Percentiles rank a stretch among this genome's conserved stretches.
Evolutionary conservation across 1,140 invertebrate genomes (phyloP).

Genomic region (Apis cerana): DNA sequence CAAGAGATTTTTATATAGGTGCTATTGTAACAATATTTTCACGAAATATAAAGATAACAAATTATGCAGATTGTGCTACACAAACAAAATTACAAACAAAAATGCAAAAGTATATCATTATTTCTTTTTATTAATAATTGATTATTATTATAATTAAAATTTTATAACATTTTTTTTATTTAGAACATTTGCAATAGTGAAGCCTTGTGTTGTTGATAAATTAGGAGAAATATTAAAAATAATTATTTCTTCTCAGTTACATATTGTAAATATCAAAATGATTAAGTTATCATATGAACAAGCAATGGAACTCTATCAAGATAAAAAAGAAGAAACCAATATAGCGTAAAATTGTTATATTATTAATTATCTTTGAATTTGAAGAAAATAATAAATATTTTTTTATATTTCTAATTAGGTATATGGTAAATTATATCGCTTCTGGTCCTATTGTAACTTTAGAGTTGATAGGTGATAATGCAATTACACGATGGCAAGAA

Average conservation of each 20-base stretch:
- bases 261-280: slow-evolving; percentile 89
- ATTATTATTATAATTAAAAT: background rate
- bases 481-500: slow-evolving; percentile 83
- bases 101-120: slow-evolving; percentile 83
- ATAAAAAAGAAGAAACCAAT: slow-evolving; percentile 81
- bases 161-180: slow-evolving; percentile 61
- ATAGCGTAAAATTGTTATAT: slow-evolving; percentile 82
- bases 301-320: slow-evolving; percentile 84
- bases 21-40: slow-evolving; percentile 89
- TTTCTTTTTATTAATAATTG: background rate
- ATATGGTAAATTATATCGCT: slow-evolving; percentile 85
- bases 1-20: slow-evolving; percentile 89
- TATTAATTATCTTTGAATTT: background rate
- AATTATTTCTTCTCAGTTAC: slow-evolving; percentile 85
- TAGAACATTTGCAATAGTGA: slow-evolving; percentile 90
- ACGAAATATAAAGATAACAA: slow-evolving; percentile 88
- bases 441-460: slow-evolving; percentile 87
- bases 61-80: slow-evolving; percentile 88
- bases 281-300: slow-evolving; percentile 83
- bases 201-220: slow-evolving; percentile 86
- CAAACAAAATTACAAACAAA: slow-evolving; percentile 83
- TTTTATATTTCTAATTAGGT: slow-evolving; percentile 69
- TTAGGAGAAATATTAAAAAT: slow-evolving; percentile 88
- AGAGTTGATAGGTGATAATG: slow-evolving; percentile 89
- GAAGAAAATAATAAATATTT: background rate